Evolutionary conservation across 2,888 invertebrate genomes (phyloP), one percentile per base, ranked within the genome.

Genomic region (Hypolimnas misippus): DNA sequence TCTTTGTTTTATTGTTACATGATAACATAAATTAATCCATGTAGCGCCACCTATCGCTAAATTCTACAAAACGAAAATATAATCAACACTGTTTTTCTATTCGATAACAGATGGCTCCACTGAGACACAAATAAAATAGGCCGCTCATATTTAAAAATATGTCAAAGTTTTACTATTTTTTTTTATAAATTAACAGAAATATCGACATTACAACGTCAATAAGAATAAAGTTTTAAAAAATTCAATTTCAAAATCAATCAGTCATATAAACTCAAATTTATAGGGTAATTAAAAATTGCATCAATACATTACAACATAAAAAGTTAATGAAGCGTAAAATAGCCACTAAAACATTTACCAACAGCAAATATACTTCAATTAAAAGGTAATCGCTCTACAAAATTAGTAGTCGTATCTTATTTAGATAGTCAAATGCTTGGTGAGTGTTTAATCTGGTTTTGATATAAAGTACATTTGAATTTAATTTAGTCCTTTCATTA

Each of bases 21-120:
- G 25, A 25, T 25, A 25, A 25, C 5, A 87, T 38, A n/a, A 38
- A 4, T 1, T n/a, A 7, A 29, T n/a, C n/a, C n/a, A n/a, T n/a
- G n/a, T 14, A 7, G 29, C 49, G 49, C 49, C 29, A 49, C 29
- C 49, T 49, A 16, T 6, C 2, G 29, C 0, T 21, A 49, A 6
- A 29, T 1, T n/a, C n/a, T n/a, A n/a, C n/a, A 2, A 3, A 1
- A 49, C 2, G 4, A 57, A 33, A 14, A 25, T 10, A 31, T 3
- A 16, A 8, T 29, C 29, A 29, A 25, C 8, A 29, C 8, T 16
- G 1, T 21, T 19, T 19, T 46, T n/a, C 12, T 40, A 17, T 3
- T 16, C 7, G 17, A 12, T 6, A 51, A 42, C 42, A 58, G 58
- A 42, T 42, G 58, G 51, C 58, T 42, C 42, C 16, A 38, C 38